phyloP scores from a whole-genome alignment of 2,797 vertebrate species.

The Enteromius trimaculatus region DNA sequence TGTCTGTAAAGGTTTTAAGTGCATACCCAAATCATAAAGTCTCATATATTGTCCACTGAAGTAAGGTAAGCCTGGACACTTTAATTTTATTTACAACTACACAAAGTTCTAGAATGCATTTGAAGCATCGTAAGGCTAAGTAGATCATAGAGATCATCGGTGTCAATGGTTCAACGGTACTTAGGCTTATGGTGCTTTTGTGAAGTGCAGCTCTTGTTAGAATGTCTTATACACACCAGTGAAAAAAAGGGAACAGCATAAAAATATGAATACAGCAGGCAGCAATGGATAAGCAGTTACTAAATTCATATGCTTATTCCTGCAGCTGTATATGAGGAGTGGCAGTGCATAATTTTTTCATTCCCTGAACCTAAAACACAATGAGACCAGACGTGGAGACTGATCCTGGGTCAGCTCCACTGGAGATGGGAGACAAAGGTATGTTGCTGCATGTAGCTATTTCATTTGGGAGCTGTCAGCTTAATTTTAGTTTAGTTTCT shows the following conservation, averaged over 20 bases:
- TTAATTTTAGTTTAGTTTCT: not conserved
- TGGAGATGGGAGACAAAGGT: slow-evolving; percentile 75
- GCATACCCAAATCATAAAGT: not conserved
- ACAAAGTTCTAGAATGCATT: not conserved
- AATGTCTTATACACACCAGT: not conserved
- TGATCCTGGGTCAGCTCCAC: slow-evolving; percentile 61
- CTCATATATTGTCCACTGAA: not conserved
- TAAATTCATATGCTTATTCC: not conserved
- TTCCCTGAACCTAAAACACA: slow-evolving; percentile 31
- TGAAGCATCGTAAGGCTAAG: not conserved
- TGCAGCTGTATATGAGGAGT: slow-evolving; percentile 1
- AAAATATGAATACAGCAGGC: not conserved
- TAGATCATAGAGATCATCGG: not conserved
- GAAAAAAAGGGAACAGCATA: not conserved
- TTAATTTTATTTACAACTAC: not conserved
- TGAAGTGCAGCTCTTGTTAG: not conserved
- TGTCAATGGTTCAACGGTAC: slow-evolving; percentile 2
- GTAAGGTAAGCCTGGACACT: not conserved
- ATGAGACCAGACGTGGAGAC: slow-evolving; percentile 76
- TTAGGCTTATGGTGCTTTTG: slow-evolving; percentile 3
- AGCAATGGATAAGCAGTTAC: not conserved
- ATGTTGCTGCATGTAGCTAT: slow-evolving; percentile 39
- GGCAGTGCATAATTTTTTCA: slow-evolving; percentile 1
- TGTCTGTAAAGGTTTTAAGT: not conserved
- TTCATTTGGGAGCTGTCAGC: not conserved